phyloP scores from a whole-genome alignment of 2,113 vertebrate genomes.

The Thamnophis sirtalis region DNA sequence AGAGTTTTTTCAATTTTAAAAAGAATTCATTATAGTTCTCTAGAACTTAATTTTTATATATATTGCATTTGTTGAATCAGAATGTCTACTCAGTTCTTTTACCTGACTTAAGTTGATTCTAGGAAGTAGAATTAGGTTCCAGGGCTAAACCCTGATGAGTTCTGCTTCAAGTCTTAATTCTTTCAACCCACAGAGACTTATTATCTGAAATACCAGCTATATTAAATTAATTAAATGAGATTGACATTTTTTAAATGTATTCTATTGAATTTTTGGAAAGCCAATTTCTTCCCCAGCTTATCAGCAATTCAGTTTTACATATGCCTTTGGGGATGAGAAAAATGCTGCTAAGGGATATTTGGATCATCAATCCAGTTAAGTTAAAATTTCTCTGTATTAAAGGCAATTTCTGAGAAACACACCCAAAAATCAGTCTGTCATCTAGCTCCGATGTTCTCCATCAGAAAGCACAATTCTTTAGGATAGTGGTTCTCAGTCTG shows the following conservation, averaged over 20 bases:
- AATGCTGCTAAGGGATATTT: background rate
- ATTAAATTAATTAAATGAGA: background rate
- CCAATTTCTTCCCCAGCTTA: background rate
- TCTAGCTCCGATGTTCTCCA: too few species aligned
- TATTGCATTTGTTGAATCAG: too few species aligned
- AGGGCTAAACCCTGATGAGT: background rate
- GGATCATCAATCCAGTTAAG: background rate
- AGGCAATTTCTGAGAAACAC: background rate
- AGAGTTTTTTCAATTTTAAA: background rate
- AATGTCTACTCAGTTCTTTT: background rate
- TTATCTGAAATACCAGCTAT: background rate
- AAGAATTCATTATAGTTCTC: background rate
- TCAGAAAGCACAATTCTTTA: background rate
- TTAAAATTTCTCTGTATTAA: background rate
- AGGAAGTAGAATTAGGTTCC: background rate
- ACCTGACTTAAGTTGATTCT: background rate
- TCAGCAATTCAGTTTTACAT: background rate
- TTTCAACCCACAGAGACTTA: background rate
- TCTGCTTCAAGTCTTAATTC: background rate
- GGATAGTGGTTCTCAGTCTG: background rate
- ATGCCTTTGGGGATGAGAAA: background rate
- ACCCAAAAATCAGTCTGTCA: too few species aligned
- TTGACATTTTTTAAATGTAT: background rate
- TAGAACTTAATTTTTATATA: background rate
- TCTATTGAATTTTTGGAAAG: background rate